Evolutionary conservation across 2,797 vertebrate genomes (phyloP), one percentile per base, ranked within the genome.

Genomic region (Stomatorhinus walkeri): DNA sequence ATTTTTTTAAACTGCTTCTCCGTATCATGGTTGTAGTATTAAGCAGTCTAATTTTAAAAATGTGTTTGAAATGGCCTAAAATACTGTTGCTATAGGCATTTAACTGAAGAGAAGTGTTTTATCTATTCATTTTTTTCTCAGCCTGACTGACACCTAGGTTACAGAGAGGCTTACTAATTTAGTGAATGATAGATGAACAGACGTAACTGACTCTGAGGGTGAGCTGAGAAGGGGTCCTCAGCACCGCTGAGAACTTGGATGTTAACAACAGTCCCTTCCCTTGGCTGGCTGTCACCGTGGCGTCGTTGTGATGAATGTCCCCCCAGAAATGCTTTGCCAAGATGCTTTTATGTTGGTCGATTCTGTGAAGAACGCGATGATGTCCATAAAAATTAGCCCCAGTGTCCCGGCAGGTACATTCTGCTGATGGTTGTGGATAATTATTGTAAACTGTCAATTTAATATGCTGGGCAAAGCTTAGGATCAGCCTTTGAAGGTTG

Each of bases 301-400:
- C 16, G 0, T 19, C 36, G 36, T n/a, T 12, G 7, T 79, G 68
- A 76, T 76, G 16, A 43, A 79, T 79, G 72, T 19, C 16, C 72
- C 72, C 14, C 14, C 6, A 6, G 16, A 79, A 79, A 40, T 3
- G 36, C 36, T 79, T 79, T 51, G n/a, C 48, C 43, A 10, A 48
- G 81, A 84, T 22, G 81, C 46, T 51, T 48, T 84, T 12, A 85
- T 48, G 19, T 51, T 28, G 46, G 48, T 28, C 36, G 16, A 43
- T 79, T 79, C 16, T 43, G 36, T 19, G 72, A 43, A 79, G 36
- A 79, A 43, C 72, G 7, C 36, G 16, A 43, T n/a, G 36, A 19
- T 79, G 32, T 79, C 16, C 72, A 79, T 79, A n/a, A 79, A 79
- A 79, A 79, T 40, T 79, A 79, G 72, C 32, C 36, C 72, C 72